phyloP scores from a whole-genome alignment of 2,113 vertebrate species.

The Camelus bactrianus region DNA sequence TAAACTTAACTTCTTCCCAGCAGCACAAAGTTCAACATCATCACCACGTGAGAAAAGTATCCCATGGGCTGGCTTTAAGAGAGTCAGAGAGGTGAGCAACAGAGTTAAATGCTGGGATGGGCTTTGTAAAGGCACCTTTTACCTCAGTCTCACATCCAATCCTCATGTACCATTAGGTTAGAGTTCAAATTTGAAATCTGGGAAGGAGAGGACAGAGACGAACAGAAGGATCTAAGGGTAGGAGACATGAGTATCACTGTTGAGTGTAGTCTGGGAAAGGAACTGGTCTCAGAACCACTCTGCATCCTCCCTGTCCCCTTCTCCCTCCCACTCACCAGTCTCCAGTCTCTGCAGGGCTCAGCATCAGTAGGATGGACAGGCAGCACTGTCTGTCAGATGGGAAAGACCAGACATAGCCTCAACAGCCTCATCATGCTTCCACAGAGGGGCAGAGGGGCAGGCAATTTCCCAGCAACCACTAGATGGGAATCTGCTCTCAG shows the following conservation, averaged over 20 bases:
- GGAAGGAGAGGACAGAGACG: neutral
- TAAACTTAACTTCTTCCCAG: neutral
- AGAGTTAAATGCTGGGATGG: neutral
- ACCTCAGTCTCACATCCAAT: neutral
- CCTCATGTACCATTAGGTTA: neutral
- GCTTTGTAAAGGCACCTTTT: neutral
- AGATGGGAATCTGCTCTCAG: neutral
- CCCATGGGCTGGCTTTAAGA: neutral
- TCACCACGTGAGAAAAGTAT: neutral
- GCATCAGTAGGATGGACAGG: neutral
- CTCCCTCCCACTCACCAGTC: accelerated
- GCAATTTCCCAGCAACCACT: neutral
- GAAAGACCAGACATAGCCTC: neutral
- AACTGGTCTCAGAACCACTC: neutral
- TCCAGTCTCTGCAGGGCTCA: accelerated
- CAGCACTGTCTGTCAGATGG: neutral
- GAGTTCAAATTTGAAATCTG: neutral
- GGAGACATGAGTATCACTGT: neutral
- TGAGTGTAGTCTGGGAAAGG: neutral
- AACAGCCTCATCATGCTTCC: neutral
- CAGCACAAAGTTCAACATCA: neutral
- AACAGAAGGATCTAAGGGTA: neutral
- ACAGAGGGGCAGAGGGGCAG: accelerated
- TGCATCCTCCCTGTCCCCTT: accelerated
- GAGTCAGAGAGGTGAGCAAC: neutral